Evolutionary conservation across 2,888 invertebrate species (phyloP), one percentile per base, ranked within the genome.

Genomic region (Tupiocoris notatus): DNA sequence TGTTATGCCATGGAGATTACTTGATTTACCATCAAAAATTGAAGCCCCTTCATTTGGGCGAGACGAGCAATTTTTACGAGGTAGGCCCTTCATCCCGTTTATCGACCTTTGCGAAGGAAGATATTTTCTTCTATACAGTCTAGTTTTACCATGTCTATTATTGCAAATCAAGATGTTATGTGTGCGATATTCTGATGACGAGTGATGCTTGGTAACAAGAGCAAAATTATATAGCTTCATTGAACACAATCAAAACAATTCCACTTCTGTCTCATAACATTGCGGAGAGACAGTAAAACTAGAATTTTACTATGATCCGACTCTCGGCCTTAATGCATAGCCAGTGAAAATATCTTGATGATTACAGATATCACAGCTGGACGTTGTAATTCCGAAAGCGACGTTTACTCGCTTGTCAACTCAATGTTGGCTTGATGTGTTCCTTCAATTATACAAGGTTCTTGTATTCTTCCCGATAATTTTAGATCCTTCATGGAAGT

Each of bases 351-450:
- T 59, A 16, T 20, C 2, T 59, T 16, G 2, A 18, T 39, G 12
- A 7, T 66, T 68, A 21, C 20, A 75, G 75, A 57, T 74, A 16
- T 74, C 64, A n/a, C 74, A 63, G 25, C 39, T 77, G 70, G 21
- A 57, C 7, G 63, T 71, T 2, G 18, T 75, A 20, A 24, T 76
- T 65, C 7, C 63, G 9, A 78, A 81, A 62, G 66, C 79, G 0
- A 77, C 77, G 2, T 84, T 83, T 75, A 75, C 81, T 56, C 78
- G 80, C 0, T 81, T 83, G 3, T 83, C 83, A 64, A 85, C 83
- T 75, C 85, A 85, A 79, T 85, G 85, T 78, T 90, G 90, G 90
- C 80, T 89, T 18, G 90, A 90, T 81, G 83, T 90, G 54, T 84
- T 89, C 80, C 82, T 89, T 74, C 89, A 89, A 83, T 87, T 86